A percentile compares a stretch with the other conserved stretches of the same genome.
phyloP scores from a whole-genome alignment of 2,113 vertebrate species.

The Clupea harengus region DNA sequence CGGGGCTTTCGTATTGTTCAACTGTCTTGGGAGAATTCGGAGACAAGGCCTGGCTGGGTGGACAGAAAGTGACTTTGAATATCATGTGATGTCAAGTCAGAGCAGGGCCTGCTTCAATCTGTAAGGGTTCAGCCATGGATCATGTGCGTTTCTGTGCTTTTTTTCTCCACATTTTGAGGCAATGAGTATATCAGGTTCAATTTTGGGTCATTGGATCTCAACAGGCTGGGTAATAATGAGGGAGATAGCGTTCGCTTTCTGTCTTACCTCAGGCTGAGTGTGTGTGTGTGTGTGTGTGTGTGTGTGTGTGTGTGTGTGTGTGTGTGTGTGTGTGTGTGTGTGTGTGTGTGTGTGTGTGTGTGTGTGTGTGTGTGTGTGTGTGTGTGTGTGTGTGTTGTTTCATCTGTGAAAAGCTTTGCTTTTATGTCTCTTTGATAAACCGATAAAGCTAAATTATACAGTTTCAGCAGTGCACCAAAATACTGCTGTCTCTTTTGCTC shows the following conservation, averaged over 20 bases:
- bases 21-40: neutral
- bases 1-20: neutral
- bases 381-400: neutral
- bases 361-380: neutral
- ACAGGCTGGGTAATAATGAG: neutral
- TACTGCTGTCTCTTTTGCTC: neutral
- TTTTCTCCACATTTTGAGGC: neutral
- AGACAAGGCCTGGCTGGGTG: neutral
- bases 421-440: neutral
- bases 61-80: neutral
- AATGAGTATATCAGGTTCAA: neutral
- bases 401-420: neutral
- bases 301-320: neutral
- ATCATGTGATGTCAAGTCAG: neutral
- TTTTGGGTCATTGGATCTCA: neutral
- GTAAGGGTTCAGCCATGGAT: neutral
- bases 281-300: neutral
- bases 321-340: neutral
- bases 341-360: neutral
- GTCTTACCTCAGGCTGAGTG: neutral
- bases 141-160: too few relatives aligned
- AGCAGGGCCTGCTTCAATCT: neutral
- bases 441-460: neutral
- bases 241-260: neutral
- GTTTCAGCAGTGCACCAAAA: constrained; percentile 17